A percentile compares a stretch with the other conserved stretches of the same genome.
Evolutionary conservation across 2,797 vertebrate genomes (phyloP).

Genomic region (Xyrichtys novacula): DNA sequence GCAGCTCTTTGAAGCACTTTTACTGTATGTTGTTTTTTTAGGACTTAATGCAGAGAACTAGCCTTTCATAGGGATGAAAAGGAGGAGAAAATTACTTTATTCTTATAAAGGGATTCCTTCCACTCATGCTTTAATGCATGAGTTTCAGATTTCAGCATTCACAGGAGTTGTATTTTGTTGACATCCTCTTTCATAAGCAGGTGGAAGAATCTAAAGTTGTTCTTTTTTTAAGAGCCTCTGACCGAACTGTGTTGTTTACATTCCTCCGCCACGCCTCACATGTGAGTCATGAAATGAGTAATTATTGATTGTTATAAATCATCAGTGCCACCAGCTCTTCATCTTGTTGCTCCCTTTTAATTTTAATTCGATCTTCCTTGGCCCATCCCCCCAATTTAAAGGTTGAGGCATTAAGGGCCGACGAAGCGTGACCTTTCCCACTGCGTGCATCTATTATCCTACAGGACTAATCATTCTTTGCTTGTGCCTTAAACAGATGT

Average conservation of each 20-base stretch:
- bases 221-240: constrained; percentile 10
- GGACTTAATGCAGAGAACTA: not conserved
- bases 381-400: constrained; percentile 72
- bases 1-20: constrained; percentile 1
- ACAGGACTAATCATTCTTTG: constrained; percentile 76
- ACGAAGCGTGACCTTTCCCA: constrained; percentile 81
- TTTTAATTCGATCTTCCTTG: constrained; percentile 47
- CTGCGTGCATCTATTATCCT: constrained; percentile 77
- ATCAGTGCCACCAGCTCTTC: constrained; percentile 22
- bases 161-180: not conserved
- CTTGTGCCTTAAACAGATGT: constrained; percentile 68
- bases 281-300: constrained; percentile 32
- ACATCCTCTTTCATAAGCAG: constrained; percentile 1
- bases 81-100: not conserved
- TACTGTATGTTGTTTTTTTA: constrained; percentile 2
- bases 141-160: constrained; percentile 1
- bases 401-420: constrained; percentile 80
- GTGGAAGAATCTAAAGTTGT: not conserved
- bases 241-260: constrained; percentile 17
- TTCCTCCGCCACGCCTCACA: constrained; percentile 16
- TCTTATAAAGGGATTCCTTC: constrained; percentile 28
- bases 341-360: constrained; percentile 26
- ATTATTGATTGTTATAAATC: constrained; percentile 53
- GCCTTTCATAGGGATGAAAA: not conserved
- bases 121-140: not conserved